Conservation (phyloP, 2,113 vertebrate species). For the Albula glossodonta region DNA sequence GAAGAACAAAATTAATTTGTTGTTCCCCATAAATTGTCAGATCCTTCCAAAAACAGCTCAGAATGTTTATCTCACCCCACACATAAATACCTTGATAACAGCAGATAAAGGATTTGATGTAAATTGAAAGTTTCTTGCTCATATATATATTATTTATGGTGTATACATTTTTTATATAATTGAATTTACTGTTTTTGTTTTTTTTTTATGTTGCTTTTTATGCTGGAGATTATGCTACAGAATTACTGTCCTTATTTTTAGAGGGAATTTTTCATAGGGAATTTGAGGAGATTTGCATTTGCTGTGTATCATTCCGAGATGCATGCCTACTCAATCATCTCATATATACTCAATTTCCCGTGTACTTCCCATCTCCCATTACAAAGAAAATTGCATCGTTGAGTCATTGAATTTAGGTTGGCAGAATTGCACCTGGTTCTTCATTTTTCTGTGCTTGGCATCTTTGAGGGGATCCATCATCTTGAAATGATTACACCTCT, state of each 20-base stretch:
- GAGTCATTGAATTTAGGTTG: background rate
- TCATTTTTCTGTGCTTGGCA: background rate
- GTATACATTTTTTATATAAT: too few relatives aligned
- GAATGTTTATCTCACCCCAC: background rate
- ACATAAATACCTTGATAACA: background rate
- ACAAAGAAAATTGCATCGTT: background rate
- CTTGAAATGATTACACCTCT: background rate
- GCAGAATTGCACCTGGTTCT: background rate
- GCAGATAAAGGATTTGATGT: background rate
- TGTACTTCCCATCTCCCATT: too few relatives aligned
- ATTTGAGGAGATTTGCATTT: background rate
- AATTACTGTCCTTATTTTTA: background rate
- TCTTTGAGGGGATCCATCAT: background rate
- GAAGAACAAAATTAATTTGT: background rate
- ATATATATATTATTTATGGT: background rate
- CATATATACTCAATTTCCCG: background rate
- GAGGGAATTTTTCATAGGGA: background rate
- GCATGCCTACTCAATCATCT: background rate
- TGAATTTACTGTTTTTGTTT: too few relatives aligned
- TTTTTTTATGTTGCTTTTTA: too few relatives aligned
- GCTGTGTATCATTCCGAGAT: background rate
- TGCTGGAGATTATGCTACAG: too few relatives aligned
- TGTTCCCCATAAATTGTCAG: background rate
- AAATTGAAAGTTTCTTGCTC: background rate
- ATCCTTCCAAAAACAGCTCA: background rate